These are phyloP conservation scores for Fregata magnificens DNA, from an alignment of 2,113 vertebrate genomes.

Conservation along the genomic window DNA sequence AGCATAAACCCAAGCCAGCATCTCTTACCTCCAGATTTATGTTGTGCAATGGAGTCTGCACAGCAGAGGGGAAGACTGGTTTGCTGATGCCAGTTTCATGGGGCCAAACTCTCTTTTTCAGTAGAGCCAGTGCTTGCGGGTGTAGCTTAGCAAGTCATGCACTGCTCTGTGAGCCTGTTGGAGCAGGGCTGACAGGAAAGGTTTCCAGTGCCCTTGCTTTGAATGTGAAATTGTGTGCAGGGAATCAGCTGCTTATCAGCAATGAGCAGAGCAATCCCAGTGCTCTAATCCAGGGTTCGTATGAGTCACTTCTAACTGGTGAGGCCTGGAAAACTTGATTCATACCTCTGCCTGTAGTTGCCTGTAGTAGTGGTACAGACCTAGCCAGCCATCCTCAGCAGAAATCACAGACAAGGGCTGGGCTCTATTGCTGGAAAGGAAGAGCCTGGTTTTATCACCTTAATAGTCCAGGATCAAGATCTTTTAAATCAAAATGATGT, in stretches of 20 bases:
- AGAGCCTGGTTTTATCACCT: background rate
- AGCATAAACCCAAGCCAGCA: background rate
- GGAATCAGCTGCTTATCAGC: slow-evolving; percentile 63
- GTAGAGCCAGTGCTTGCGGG: background rate
- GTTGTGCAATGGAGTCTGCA: background rate
- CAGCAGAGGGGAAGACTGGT: background rate
- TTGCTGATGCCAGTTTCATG: background rate
- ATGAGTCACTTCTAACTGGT: slow-evolving; percentile 56
- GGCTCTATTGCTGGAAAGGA: background rate
- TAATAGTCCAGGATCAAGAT: background rate
- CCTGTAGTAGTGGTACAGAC: background rate
- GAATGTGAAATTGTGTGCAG: slow-evolving; percentile 52
- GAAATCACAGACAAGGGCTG: background rate
- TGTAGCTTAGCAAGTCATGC: background rate
- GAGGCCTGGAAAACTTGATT: slow-evolving; percentile 63
- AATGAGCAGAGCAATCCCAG: slow-evolving; percentile 17
- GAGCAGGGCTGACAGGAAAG: slow-evolving; percentile 49
- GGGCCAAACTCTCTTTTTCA: background rate
- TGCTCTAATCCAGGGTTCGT: slow-evolving; percentile 37
- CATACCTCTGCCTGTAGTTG: slow-evolving; percentile 18
- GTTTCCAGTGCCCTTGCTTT: slow-evolving; percentile 52
- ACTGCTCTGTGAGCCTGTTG: background rate
- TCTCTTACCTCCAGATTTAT: background rate
- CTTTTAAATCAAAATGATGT: background rate
- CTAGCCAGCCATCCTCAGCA: slow-evolving; percentile 4